Evolutionary conservation across 2,797 vertebrate species (phyloP), one percentile per base, ranked within the genome.

Genomic region (Acridotheres tristis): DNA sequence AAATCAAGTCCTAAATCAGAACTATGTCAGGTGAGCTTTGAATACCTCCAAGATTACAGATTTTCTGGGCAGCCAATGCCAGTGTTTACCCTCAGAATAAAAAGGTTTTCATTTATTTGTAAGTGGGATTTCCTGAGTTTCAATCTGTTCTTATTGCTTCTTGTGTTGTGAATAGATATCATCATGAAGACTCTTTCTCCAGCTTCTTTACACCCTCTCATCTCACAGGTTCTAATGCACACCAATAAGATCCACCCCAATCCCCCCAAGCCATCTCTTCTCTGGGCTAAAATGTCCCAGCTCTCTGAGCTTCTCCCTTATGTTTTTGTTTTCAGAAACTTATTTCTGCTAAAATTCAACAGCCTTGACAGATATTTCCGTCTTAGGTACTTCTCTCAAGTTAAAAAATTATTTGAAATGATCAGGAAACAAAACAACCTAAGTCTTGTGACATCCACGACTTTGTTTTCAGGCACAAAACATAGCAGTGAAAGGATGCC

Each of bases 361-460:
- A 79, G 15, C 22, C 54, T 59, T 55, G 40, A 55, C 20, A 85
- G 50, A 2, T 76, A 27, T 68, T 83, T 83, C n/a, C 15, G 23
- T 51, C 13, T 79, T 38, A 34, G 26, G 1, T 67, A 14, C 8
- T 85, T 85, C 66, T 82, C 58, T 63, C 14, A 71, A 67, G 6
- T 71, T 26, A 47, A 68, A 62, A 47, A 50, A 30, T 54, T 81
- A 48, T 74, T 66, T 74, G 5, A 78, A 22, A 9, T 23, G 36
- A 51, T 78, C 3, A 32, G 16, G 2, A 30, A 36, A 43, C 32
- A 53, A 57, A 45, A 27, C 22, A 66, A 11, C 11, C 29, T 18
- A 43, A 43, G 51, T 53, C 29, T 38, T 47, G 2, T 43, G 42
- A 74, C 50, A 50, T 45, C 40, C 1, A 1, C 0, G 0, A 36